Evolutionary conservation across 2,888 invertebrate species (phyloP).

Genomic region (Dysmachus trigonus): DNA sequence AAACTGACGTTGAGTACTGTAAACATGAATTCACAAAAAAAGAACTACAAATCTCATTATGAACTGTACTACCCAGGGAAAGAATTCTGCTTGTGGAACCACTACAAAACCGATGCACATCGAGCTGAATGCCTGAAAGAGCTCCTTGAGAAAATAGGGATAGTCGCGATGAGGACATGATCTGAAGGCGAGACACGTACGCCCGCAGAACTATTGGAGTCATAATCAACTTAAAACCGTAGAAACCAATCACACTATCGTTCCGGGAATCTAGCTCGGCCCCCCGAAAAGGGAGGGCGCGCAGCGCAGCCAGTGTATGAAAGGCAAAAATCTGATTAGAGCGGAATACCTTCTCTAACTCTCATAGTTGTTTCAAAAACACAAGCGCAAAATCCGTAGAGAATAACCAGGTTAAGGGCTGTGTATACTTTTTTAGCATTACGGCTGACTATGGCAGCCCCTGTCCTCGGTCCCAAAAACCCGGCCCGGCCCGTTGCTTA

Average conservation of each 20-base stretch:
- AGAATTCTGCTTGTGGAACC: background rate
- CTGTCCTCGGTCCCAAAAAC: constrained; percentile 6
- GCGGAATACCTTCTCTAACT: constrained; percentile 43
- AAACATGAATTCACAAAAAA: background rate
- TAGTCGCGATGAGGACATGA: background rate
- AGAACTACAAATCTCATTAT: background rate
- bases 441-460: constrained; percentile 31
- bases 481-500: background rate
- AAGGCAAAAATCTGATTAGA: constrained; percentile 50
- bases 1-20: background rate
- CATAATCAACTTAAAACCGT: constrained; percentile 44
- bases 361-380: constrained; percentile 43
- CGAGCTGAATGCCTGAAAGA: background rate
- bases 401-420: constrained; percentile 49
- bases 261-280: constrained; percentile 46
- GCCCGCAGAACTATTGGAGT: background rate
- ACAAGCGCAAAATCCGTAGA: constrained; percentile 49
- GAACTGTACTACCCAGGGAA: background rate
- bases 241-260: constrained; percentile 51
- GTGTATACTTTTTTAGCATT: constrained; percentile 45
- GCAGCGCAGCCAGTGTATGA: constrained; percentile 48
- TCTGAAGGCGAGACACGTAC: background rate
- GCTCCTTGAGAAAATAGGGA: background rate
- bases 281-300: constrained; percentile 48
- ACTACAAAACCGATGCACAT: background rate